These are phyloP conservation scores for Calliopum simillimum DNA, from an alignment of 2,888 invertebrate species.

Conservation along the genomic window DNA sequence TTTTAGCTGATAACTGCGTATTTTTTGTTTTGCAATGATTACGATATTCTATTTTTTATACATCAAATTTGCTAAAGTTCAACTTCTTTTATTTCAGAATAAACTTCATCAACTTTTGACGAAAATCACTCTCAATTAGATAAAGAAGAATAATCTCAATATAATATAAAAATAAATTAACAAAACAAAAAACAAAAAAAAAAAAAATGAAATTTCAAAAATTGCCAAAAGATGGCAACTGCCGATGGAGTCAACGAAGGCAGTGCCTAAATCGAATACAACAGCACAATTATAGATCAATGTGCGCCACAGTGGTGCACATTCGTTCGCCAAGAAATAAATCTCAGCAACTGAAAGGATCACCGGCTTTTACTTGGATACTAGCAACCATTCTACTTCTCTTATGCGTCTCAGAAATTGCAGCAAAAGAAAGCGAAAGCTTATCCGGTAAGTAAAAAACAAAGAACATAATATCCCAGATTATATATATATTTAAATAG, in stretches of 20 bases:
- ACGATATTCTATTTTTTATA: too few species aligned
- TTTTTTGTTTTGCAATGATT: too few species aligned
- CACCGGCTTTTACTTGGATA: constrained; percentile 28
- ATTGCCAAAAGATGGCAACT: background rate
- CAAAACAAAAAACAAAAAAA: background rate
- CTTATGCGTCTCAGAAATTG: constrained; percentile 43
- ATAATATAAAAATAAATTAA: background rate
- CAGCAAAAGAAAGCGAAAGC: constrained; percentile 46
- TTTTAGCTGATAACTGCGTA: too few species aligned
- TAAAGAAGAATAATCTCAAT: background rate
- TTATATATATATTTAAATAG: too few species aligned
- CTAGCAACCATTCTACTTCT: constrained; percentile 45
- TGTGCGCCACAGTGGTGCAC: background rate
- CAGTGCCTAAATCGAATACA: background rate
- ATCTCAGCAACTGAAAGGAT: constrained; percentile 21
- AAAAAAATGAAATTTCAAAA: constrained; percentile 18
- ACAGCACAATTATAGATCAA: background rate
- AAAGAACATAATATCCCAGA: too few species aligned
- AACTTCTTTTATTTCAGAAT: background rate
- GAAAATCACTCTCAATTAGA: background rate
- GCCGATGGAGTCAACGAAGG: background rate
- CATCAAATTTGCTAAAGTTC: background rate
- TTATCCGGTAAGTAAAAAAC: constrained; percentile 47
- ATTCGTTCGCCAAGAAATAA: constrained; percentile 1
- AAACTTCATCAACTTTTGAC: background rate